Evolutionary conservation across 2,797 vertebrate species (phyloP).

Genomic region (Poeciliopsis infans): DNA sequence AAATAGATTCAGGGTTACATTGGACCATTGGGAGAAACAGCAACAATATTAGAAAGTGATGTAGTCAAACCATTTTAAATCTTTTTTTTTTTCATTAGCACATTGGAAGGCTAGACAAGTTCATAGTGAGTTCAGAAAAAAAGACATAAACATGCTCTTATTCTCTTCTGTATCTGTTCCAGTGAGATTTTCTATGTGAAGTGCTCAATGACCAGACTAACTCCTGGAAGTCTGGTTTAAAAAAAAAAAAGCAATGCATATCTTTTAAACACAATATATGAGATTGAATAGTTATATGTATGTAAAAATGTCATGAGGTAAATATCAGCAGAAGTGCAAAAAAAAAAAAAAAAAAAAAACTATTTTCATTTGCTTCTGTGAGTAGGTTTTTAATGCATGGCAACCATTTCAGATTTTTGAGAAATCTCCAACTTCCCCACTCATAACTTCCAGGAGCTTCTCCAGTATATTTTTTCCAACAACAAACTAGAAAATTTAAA

Average conservation of each 20-base stretch:
- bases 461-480: background rate
- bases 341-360: no score
- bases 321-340: background rate
- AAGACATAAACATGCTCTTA: background rate
- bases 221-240: background rate
- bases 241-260: background rate
- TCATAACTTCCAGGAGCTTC: background rate
- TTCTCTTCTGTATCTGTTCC: background rate
- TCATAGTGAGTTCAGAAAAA: background rate
- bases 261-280: background rate
- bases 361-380: background rate
- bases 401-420: background rate
- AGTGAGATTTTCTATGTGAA: background rate
- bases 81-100: background rate
- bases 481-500: background rate
- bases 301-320: background rate
- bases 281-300: background rate
- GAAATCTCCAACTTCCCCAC: background rate
- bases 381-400: background rate
- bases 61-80: background rate
- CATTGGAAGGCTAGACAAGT: background rate
- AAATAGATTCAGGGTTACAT: slow-evolving; percentile 32
- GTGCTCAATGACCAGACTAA: background rate
- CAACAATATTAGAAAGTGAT: slow-evolving; percentile 2
- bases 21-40: slow-evolving; percentile 4